These are phyloP conservation scores for Mustelus asterias DNA, from an alignment of 2,113 vertebrate genomes.

Conservation along the genomic window DNA sequence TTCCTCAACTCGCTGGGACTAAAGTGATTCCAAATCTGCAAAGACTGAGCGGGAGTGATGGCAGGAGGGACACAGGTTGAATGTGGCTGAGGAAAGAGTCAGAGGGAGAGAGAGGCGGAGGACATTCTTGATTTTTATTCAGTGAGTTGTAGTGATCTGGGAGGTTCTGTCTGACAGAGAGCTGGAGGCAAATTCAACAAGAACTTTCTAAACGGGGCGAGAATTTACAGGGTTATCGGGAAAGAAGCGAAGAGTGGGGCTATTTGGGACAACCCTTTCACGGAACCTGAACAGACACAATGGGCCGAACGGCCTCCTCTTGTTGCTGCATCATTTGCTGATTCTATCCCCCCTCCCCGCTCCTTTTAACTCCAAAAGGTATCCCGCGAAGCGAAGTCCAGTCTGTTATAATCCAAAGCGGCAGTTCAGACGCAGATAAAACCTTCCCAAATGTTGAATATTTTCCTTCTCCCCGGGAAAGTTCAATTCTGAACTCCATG, in stretches of 20 bases:
- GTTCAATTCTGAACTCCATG: neutral
- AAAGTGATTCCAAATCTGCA: too few relatives aligned
- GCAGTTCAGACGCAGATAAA: too few relatives aligned
- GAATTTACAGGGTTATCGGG: neutral
- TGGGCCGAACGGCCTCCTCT: neutral
- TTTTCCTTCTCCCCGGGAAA: too few relatives aligned
- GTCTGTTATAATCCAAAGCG: neutral
- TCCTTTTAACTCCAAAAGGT: neutral
- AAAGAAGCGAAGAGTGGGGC: neutral
- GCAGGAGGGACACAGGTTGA: too few relatives aligned
- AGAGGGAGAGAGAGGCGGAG: too few relatives aligned
- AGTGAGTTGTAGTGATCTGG: neutral
- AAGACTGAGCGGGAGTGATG: too few relatives aligned
- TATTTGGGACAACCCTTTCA: neutral
- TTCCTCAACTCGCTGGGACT: too few relatives aligned
- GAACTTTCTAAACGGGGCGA: neutral
- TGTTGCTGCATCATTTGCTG: neutral
- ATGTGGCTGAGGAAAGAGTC: too few relatives aligned
- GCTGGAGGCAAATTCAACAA: neutral
- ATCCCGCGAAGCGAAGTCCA: neutral
- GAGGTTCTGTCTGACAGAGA: neutral
- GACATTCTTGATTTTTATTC: neutral
- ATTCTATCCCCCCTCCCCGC: neutral
- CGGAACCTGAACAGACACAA: neutral
- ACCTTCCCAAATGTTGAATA: neutral